phyloP scores from a whole-genome alignment of 2,113 vertebrate genomes.

The Atrichornis clamosus region DNA sequence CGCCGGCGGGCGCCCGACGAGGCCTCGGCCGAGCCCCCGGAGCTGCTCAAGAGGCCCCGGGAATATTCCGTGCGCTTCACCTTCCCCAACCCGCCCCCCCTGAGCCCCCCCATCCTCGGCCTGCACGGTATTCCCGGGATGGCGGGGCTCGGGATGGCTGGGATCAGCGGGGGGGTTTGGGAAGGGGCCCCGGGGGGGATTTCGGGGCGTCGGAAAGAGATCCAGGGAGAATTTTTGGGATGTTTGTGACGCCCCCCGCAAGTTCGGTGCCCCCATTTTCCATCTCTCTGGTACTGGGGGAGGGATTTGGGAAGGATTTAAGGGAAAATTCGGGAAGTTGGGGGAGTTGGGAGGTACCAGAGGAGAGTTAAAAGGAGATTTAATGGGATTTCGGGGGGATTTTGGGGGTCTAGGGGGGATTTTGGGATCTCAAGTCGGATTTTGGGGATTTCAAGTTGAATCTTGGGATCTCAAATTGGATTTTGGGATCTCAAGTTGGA shows the following conservation, averaged over 20 bases:
- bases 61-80: background rate
- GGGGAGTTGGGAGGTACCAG: background rate
- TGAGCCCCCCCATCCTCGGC: background rate
- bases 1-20: background rate
- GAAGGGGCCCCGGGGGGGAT: background rate
- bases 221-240: no score
- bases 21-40: background rate
- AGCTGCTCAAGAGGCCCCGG: background rate
- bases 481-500: no score
- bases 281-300: no score
- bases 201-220: background rate
- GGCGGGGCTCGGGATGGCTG: background rate
- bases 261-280: no score
- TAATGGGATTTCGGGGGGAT: background rate
- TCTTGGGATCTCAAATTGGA: no score
- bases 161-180: no score
- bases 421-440: background rate
- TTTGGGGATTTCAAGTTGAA: no score
- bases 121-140: background rate
- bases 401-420: background rate
- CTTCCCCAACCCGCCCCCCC: background rate
- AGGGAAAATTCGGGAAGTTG: no score
- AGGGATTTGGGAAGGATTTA: no score
- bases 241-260: no score
- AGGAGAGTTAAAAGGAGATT: no score